Conservation (phyloP, 1,140 invertebrate species). For the Telenomus remus region DNA sequence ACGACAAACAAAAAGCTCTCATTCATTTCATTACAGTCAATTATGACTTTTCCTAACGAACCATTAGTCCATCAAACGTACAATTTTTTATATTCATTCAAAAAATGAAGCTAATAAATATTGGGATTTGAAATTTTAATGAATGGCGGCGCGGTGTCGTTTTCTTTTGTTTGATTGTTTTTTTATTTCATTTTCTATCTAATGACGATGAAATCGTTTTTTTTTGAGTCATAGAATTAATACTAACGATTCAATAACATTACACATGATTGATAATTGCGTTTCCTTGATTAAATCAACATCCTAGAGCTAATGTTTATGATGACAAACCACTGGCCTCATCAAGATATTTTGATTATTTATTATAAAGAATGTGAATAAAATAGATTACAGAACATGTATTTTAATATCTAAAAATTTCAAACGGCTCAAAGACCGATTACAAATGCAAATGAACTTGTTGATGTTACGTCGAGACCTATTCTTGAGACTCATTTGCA, state of each 20-base stretch:
- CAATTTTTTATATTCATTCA: too few relatives aligned
- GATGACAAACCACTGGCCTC: background rate
- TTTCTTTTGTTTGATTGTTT: too few relatives aligned
- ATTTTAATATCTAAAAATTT: conserved; percentile 16
- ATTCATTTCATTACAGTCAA: background rate
- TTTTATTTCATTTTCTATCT: too few relatives aligned
- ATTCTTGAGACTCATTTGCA: conserved; percentile 26
- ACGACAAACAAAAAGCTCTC: conserved; percentile 20
- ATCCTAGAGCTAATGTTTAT: background rate
- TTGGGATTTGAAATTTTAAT: background rate
- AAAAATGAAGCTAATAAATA: background rate
- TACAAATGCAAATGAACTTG: conserved; percentile 31
- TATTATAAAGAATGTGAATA: conserved; percentile 7
- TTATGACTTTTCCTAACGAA: too few relatives aligned
- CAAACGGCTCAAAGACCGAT: conserved; percentile 12
- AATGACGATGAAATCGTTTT: background rate
- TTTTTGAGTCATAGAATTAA: conserved; percentile 1
- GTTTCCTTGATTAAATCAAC: conserved; percentile 6
- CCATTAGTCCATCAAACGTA: too few relatives aligned
- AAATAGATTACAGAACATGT: conserved; percentile 9
- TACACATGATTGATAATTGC: background rate
- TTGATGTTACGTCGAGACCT: conserved; percentile 8
- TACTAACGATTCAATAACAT: conserved; percentile 3
- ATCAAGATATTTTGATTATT: conserved; percentile 3
- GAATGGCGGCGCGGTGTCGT: background rate